These are phyloP conservation scores for Vulpes ferrilata DNA, from an alignment of 2,113 vertebrate species.

Conservation along the genomic window DNA sequence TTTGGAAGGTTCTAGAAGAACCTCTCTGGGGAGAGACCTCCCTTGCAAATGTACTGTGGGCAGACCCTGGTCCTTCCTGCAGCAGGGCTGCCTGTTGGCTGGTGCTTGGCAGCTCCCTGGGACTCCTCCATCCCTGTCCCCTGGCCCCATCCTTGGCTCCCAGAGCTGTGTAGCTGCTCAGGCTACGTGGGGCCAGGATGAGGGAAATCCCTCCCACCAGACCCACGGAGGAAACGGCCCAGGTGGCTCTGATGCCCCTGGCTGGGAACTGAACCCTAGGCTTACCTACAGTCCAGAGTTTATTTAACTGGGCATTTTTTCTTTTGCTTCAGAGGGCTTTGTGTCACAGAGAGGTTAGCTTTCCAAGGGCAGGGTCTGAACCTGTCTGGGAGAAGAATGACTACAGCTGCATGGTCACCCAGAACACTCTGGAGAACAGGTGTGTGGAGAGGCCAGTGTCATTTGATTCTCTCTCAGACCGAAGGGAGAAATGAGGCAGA, in stretches of 20 bases:
- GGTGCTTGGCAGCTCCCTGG: neutral
- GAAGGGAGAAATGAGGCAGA: neutral
- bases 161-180: fast-evolving
- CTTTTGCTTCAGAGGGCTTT: neutral
- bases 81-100: neutral
- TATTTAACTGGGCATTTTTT: neutral
- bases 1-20: neutral
- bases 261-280: neutral
- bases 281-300: neutral
- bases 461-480: neutral
- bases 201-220: no score
- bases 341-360: neutral
- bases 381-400: neutral
- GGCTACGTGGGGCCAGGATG: fast-evolving
- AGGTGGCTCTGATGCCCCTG: neutral
- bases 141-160: neutral
- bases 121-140: neutral
- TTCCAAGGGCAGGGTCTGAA: neutral
- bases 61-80: neutral
- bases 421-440: neutral
- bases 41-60: fast-evolving
- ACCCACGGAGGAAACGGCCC: neutral
- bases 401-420: neutral
- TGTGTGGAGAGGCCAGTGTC: neutral
- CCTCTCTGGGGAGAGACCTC: neutral